Evolutionary conservation across 2,113 vertebrate genomes (phyloP).

Genomic region (Tragelaphus buxtoni): DNA sequence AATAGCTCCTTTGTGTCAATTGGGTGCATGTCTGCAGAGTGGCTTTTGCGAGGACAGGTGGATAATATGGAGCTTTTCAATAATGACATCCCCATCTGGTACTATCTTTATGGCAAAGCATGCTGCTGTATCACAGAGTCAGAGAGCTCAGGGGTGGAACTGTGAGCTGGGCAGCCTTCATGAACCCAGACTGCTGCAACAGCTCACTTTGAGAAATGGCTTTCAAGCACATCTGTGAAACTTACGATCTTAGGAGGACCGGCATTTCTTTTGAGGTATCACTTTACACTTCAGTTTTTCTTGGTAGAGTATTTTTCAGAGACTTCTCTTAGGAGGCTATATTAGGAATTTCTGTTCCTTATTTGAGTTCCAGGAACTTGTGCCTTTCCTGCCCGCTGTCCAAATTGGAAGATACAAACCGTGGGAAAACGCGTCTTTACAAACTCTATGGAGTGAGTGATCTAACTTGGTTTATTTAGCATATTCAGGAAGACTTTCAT

Average conservation of each 20-base stretch:
- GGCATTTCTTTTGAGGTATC: constrained; percentile 34
- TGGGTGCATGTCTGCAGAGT: neutral
- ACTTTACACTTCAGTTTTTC: constrained; percentile 49
- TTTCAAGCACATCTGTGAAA: constrained; percentile 13
- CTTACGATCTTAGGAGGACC: neutral
- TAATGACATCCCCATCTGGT: neutral
- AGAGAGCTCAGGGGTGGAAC: neutral
- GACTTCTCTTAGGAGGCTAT: constrained; percentile 57
- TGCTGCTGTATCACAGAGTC: neutral
- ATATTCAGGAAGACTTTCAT: neutral
- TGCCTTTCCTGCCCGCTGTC: constrained; percentile 61
- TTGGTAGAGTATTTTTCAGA: constrained; percentile 58
- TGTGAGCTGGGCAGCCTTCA: neutral
- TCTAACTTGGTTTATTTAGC: constrained; percentile 42
- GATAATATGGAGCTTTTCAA: neutral
- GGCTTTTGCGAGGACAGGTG: neutral
- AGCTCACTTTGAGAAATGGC: neutral
- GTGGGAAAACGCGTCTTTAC: constrained; percentile 60
- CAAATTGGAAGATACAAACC: constrained; percentile 59
- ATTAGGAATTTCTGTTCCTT: constrained; percentile 70
- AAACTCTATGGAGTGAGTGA: constrained; percentile 5
- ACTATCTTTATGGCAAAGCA: neutral
- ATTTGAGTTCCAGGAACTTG: constrained; percentile 62
- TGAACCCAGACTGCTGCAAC: neutral
- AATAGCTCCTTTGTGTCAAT: neutral